Evolutionary conservation across 2,888 invertebrate species (phyloP).

Genomic region (Apamea sordens): DNA sequence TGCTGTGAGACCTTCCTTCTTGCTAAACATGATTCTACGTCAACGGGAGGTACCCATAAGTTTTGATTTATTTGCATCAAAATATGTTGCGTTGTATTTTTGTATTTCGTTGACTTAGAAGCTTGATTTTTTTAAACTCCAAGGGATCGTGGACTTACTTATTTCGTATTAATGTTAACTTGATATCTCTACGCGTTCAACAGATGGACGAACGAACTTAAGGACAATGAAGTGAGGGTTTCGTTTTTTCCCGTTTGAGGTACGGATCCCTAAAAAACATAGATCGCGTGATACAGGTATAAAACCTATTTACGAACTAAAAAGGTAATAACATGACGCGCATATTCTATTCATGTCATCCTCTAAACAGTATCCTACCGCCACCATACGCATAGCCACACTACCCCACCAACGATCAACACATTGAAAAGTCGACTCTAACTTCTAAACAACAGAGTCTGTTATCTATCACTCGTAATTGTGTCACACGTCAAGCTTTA

Average conservation of each 20-base stretch:
- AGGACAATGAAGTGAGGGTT: background rate
- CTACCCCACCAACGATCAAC: background rate
- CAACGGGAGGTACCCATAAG: too few relatives aligned
- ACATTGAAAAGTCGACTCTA: constrained; percentile 41
- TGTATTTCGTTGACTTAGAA: too few relatives aligned
- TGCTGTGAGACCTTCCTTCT: too few relatives aligned
- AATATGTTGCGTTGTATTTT: too few relatives aligned
- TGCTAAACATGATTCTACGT: too few relatives aligned
- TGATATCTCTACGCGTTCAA: background rate
- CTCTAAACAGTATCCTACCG: constrained; percentile 37
- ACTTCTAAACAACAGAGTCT: constrained; percentile 13
- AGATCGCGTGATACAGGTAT: constrained; percentile 14
- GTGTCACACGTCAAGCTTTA: constrained; percentile 14
- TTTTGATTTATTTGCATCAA: too few relatives aligned
- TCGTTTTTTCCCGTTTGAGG: background rate
- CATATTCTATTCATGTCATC: constrained; percentile 56
- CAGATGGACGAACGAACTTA: too few relatives aligned
- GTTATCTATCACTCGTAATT: background rate
- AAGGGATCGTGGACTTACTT: background rate
- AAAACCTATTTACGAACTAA: constrained; percentile 40
- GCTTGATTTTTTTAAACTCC: too few relatives aligned
- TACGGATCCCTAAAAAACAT: background rate
- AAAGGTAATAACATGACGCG: constrained; percentile 46
- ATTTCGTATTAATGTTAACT: background rate
- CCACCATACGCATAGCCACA: constrained; percentile 32